Percentiles rank a stretch among this genome's conserved stretches.
phyloP scores from a whole-genome alignment of 2,888 invertebrate genomes.

The Tenodera sinensis region DNA sequence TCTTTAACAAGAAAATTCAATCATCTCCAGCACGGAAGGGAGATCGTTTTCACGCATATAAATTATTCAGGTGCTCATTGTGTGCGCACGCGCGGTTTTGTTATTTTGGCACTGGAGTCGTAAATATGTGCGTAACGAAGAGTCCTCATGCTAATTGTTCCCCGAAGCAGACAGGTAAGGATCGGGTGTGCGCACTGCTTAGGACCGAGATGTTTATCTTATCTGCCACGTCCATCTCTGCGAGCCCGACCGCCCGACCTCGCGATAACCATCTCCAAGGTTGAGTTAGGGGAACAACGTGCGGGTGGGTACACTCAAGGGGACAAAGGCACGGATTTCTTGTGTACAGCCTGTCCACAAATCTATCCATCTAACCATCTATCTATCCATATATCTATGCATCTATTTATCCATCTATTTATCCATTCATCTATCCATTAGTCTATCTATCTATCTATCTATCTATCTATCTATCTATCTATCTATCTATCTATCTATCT shows the following conservation, averaged over 20 bases:
- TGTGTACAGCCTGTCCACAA: neutral
- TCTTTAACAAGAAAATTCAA: neutral
- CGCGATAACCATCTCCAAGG: neutral
- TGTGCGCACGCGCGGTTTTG: neutral
- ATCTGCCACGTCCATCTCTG: conserved; percentile 9
- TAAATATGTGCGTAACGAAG: neutral
- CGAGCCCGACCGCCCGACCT: neutral
- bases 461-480: neutral
- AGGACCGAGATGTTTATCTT: neutral
- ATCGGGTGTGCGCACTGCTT: neutral
- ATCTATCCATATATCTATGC: neutral
- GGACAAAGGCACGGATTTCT: neutral
- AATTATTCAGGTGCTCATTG: neutral
- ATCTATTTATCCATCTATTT: neutral
- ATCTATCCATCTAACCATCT: neutral
- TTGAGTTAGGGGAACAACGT: neutral
- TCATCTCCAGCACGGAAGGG: neutral
- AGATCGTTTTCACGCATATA: neutral
- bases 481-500: neutral
- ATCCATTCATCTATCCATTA: neutral
- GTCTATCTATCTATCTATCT: neutral
- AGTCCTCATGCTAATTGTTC: neutral
- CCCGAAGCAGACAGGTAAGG: neutral
- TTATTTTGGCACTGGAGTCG: neutral
- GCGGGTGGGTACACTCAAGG: neutral